These are phyloP conservation scores for Vulpes ferrilata DNA, from an alignment of 2,113 vertebrate genomes.

Conservation along the genomic window DNA sequence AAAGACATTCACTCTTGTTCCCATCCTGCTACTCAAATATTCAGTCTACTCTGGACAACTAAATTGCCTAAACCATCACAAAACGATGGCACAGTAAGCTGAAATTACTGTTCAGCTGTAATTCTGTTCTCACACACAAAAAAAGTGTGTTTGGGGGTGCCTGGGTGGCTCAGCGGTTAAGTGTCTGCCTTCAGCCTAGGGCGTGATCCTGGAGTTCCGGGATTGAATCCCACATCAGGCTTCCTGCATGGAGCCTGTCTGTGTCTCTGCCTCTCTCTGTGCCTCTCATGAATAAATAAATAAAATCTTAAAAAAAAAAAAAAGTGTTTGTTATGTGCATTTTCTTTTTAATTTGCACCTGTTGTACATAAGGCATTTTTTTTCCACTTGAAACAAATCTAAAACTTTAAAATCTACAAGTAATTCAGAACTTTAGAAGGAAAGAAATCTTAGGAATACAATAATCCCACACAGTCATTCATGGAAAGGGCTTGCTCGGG, in stretches of 20 bases:
- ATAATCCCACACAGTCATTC: not conserved
- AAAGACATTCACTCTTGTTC: not conserved
- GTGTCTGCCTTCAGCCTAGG: no score
- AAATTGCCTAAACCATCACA: not conserved
- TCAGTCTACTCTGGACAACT: not conserved
- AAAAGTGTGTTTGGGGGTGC: no score
- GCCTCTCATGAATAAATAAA: no score
- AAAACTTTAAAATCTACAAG: not conserved
- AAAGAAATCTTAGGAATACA: not conserved
- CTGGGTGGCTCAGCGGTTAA: no score
- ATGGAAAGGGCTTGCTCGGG: not conserved
- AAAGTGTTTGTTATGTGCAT: no score
- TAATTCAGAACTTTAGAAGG: not conserved
- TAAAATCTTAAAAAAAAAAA: not conserved
- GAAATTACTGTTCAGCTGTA: not conserved
- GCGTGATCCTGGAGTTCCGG: no score
- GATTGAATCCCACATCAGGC: no score
- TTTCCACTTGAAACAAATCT: constrained; percentile 30
- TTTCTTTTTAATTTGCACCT: not conserved
- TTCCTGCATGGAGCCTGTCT: no score
- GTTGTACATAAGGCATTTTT: not conserved
- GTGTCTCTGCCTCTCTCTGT: no score
- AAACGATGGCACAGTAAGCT: not conserved
- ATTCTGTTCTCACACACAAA: not conserved
- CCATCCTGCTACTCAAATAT: not conserved